These are phyloP conservation scores for Palythoa heliodiscus DNA, from an alignment of 92 coral and sea anemone species.

Conservation along the genomic window DNA sequence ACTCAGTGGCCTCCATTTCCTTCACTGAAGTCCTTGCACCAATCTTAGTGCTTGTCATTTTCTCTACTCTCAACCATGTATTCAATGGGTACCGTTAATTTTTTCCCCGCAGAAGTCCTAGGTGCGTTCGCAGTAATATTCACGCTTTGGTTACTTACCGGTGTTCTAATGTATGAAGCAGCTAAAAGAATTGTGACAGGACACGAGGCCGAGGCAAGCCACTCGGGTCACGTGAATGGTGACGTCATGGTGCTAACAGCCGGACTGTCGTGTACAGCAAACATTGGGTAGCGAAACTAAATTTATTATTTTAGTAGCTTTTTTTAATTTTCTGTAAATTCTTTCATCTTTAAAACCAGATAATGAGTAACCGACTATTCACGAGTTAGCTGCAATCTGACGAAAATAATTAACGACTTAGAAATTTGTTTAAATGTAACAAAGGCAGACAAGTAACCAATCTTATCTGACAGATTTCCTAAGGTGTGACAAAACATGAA, in stretches of 20 bases:
- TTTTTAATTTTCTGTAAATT: too few species aligned
- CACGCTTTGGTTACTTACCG: conserved; percentile 85
- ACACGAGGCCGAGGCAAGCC: conserved; percentile 40
- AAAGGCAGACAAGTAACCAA: too few species aligned
- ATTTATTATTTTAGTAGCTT: background rate
- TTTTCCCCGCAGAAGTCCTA: conserved; percentile 62
- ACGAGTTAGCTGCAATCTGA: too few species aligned
- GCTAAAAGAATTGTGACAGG: conserved; percentile 59
- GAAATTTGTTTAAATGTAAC: too few species aligned
- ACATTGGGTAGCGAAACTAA: conserved; percentile 67
- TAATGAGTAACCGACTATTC: too few species aligned
- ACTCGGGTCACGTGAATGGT: conserved; percentile 81
- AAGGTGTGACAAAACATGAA: too few species aligned
- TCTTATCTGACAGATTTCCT: too few species aligned
- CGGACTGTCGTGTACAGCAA: conserved; percentile 80
- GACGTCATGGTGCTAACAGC: conserved; percentile 91
- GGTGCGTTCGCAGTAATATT: conserved; percentile 80
- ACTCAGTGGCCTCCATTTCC: background rate
- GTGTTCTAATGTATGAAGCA: conserved; percentile 79
- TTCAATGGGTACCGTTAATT: background rate
- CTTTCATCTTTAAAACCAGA: background rate
- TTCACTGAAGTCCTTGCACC: background rate
- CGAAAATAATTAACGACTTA: too few species aligned
- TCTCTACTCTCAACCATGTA: background rate
- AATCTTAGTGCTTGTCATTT: background rate